Evolutionary conservation across 2,888 invertebrate genomes (phyloP), one percentile per base, ranked within the genome.

Genomic region (Stratiomys singularior): DNA sequence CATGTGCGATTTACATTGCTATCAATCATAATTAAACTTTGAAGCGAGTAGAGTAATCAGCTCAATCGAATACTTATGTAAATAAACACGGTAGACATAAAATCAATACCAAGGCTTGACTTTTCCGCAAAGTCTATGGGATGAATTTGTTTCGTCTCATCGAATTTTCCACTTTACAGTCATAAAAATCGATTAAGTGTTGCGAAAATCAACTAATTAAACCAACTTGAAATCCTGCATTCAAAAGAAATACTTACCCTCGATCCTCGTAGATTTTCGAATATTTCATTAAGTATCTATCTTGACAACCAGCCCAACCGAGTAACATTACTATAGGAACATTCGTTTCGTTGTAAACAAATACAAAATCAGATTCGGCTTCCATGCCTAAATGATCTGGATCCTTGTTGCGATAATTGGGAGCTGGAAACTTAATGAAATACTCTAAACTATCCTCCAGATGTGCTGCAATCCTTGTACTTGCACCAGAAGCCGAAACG

Each of bases 261-360:
- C 90, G 89, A 78, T 93, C 91, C 83, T 94, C 92, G 84, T 94
- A 94, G 79, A 94, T 92, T 82, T 92, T 91, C 64, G 93, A 92
- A 86, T 94, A 94, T 84, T 94, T 94, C 82, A 92, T 90, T 76
- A 94, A 86, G 85, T 94, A 92, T 83, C 92, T 91, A 85, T 94
- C 94, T 85, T 92, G 90, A 84, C 94, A 93, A 52, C 94, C 94
- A 71, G 93, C 93, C 94, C 94, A 94, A 46, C 94, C 94, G 79
- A 94, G 89, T 80, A 94, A 86, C 79, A 93, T 86, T 37, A 94
- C 91, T 67, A 94, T 90, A 52, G 94, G 93, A 81, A 91, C 88
- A 84, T 90, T 90, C 60, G 89, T 89, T 81, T 91, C 90, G 82
- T 90, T 89, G 80, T 90, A 89, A 77, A 90, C 88, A 82, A 90